Evolutionary conservation across 1,140 invertebrate species (phyloP).

Genomic region (Hydropsyche tenuis): DNA sequence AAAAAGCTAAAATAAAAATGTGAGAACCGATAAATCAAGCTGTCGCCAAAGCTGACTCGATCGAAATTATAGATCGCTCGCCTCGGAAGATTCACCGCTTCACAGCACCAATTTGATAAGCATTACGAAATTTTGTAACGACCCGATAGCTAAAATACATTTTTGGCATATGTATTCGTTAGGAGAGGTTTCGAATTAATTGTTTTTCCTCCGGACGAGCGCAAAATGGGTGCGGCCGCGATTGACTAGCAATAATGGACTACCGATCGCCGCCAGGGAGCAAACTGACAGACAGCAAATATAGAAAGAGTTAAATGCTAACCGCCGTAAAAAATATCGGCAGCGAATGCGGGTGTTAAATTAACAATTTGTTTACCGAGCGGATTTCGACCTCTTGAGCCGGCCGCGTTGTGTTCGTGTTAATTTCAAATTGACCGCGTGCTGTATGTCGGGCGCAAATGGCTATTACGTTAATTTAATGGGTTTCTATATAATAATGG

Average conservation of each 20-base stretch:
- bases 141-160: too few species aligned
- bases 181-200: not conserved
- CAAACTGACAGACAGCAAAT: not conserved
- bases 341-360: constrained; percentile 16
- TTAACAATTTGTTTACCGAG: constrained; percentile 20
- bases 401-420: not conserved
- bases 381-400: not conserved
- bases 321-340: not conserved
- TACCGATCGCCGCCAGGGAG: not conserved
- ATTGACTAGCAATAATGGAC: constrained; percentile 21
- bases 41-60: constrained; percentile 6
- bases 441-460: not conserved
- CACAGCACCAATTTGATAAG: not conserved
- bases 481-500: too few species aligned
- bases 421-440: constrained; percentile 9
- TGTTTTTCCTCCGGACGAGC: not conserved
- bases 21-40: constrained; percentile 17
- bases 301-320: not conserved
- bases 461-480: too few species aligned
- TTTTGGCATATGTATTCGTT: not conserved
- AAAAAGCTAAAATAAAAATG: not conserved
- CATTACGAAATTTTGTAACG: too few species aligned
- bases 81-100: constrained; percentile 3
- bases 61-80: constrained; percentile 12
- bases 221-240: constrained; percentile 22